Evolutionary conservation across 1,140 invertebrate genomes (phyloP), one percentile per base, ranked within the genome.

Genomic region (Lordiphosa clarofinis): DNA sequence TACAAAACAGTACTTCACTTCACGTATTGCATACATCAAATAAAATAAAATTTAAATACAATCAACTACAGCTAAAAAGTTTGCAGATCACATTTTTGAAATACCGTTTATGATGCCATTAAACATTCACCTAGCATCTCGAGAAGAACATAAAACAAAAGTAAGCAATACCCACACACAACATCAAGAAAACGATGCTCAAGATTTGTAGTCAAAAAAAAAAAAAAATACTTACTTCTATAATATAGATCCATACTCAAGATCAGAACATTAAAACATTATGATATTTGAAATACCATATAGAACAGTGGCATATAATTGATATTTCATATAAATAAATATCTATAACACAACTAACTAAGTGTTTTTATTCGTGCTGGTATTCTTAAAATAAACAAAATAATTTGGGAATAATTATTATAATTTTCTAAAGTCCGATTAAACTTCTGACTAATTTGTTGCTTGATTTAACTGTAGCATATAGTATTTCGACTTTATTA

Each of bases 281-380:
- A 49, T 69, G 49, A 44, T 54, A 60, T 46, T 60, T 60, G 48
- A 49, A 36, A 46, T 54, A 54, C 35, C 43, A 52, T 46, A 58
- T 58, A 58, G 42, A 59, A 37, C 47, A 37, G 40, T 36, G 35
- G 36, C 62, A 66, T 67, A 53, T 37, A 66, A 68, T 64, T 53
- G 62, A 68, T 68, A 68, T 68, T 68, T 68, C 54, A 59, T 67
- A 59, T 69, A 69, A 69, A 69, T 61, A 69, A 79, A 58, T 62
- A 56, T 74, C 59, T 64, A 81, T 47, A 81, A 47, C 6, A 48
- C 49, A 28, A 0, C 5, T 13, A n/a, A 13, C 3, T 13, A 1
- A 12, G 0, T 47, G 7, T 31, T n/a, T 8, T n/a, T n/a, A n/a
- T n/a, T n/a, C n/a, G n/a, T n/a, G n/a, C n/a, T n/a, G n/a, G n/a